Evolutionary conservation across 2,888 invertebrate species (phyloP), one percentile per base, ranked within the genome.

Genomic region (Oxystoma pomonae): DNA sequence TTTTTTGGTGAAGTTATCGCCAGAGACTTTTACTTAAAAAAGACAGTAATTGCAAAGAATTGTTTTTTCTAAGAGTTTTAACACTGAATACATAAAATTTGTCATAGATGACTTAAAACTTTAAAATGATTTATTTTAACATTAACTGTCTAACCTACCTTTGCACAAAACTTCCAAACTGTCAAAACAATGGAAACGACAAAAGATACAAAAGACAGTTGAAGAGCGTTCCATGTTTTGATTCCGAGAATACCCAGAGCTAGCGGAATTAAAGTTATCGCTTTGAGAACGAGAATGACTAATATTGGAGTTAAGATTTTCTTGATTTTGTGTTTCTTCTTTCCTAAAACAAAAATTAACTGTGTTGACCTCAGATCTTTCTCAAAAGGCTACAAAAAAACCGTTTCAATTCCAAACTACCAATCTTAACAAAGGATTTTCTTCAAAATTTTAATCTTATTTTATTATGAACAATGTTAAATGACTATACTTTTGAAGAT

Each of bases 211-310:
- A 92, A 92, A 18, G 91, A 91, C 74, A 93, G 85, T 76, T 92
- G 92, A 71, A 92, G 86, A 2, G 92, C 92, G 79, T 93, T 92
- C 89, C 91, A 92, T 57, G 93, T 91, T 82, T 92, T 93, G 77
- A 93, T 83, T 75, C 92, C 92, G 68, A 92, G 85, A 67, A 92
- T 87, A 75, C 92, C 93, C 76, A 93, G 88, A 58, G 92, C 92
- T 78, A 93, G 82, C 20, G 93, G 93, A 67, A 93, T 90, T 71
- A 92, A 84, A 65, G 92, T 92, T 85, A 92, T 90, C 53, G 92
- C 92, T 83, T 93, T 93, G 71, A 92, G 85, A 69, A 92, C 85
- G 63, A 92, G 87, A 81, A 93, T 87, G 67, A 92, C 90, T 73
- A 92, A 83, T 75, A 93, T 90, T 66, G 93, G 93, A 72, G 91